phyloP scores from a whole-genome alignment of 1,140 invertebrate species.

The Drosophila santomea region DNA sequence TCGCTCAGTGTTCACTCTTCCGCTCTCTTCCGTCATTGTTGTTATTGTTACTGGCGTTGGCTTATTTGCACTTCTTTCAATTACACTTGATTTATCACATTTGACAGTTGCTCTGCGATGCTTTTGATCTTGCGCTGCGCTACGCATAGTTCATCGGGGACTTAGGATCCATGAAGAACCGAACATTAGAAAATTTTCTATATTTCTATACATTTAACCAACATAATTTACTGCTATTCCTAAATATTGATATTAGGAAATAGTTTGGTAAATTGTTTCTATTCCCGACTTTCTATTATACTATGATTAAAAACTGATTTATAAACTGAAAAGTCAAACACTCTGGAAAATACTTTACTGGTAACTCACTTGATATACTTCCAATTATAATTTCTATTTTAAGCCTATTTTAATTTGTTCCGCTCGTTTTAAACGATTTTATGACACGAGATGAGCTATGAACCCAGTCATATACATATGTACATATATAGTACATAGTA shows the following conservation, averaged over 20 bases:
- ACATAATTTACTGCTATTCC: no score
- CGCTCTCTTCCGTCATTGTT: constrained; percentile 23
- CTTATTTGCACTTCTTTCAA: constrained; percentile 83
- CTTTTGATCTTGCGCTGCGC: constrained; percentile 59
- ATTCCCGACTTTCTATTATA: no score
- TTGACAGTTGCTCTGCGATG: constrained; percentile 72
- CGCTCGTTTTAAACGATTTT: constrained; percentile 34
- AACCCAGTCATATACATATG: neutral
- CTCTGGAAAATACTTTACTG: neutral
- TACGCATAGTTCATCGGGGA: constrained; percentile 9
- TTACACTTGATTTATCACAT: constrained; percentile 82
- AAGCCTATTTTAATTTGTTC: constrained; percentile 29
- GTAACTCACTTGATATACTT: neutral
- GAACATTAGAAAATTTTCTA: no score
- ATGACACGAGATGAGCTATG: constrained; percentile 36
- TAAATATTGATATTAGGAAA: no score
- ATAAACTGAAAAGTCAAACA: neutral
- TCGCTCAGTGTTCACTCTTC: constrained; percentile 37
- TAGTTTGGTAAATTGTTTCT: no score
- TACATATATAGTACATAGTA: neutral
- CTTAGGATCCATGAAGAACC: neutral
- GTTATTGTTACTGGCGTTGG: constrained; percentile 64
- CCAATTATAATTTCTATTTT: constrained; percentile 34
- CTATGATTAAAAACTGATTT: neutral
- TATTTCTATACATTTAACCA: no score